Base-by-base conservation (phyloP, 2,797 vertebrate species). In the Sebastes steindachneri region DNA sequence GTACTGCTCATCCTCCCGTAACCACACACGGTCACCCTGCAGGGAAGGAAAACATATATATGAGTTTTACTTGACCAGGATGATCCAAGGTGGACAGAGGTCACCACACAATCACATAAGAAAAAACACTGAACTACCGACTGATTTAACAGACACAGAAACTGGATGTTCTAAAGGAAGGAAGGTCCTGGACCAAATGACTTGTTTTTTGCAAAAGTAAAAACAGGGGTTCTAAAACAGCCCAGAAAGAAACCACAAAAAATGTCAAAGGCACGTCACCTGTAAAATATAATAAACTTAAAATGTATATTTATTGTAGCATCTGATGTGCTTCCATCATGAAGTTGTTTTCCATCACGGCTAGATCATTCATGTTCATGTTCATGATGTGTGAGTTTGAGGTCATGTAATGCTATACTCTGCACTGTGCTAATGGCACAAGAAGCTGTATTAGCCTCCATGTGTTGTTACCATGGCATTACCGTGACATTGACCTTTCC, bases 21-120 rank as follows among this genome's bases (percentile, higher is more conserved):
- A 88, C 98, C 98, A 99, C 83, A 99, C 97, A n/a, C 97, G 96
- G 28, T 97, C 94, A 5, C 98, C 98, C 98, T 99, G 94, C 19
- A 91, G 67, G 9, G 1, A 5, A 7, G 60, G 6, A 67, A 1
- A 19, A 1, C 2, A 45, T 17, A 45, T 17, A 17, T 15, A 29
- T 12, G 1, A 23, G 48, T 8, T 25, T 59, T 4, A 59, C 15
- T 45, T 17, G 15, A 17, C 15, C 14, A 19, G 45, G 14, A 48
- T 7, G 15, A 48, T 41, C 37, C 37, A 48, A 48, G 17, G 15
- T 14, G 15, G 15, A 2, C 41, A 45, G 41, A 45, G 41, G 1
- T 6, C 1, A 48, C 45, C 0, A 48, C 45, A 48, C 17, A 19
- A 48, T 19, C 51, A 53, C 55, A 23, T 48, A 7, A 19, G 17